phyloP scores from a whole-genome alignment of 2,113 vertebrate species.

The zebrafish (Danio rerio) region DNA sequence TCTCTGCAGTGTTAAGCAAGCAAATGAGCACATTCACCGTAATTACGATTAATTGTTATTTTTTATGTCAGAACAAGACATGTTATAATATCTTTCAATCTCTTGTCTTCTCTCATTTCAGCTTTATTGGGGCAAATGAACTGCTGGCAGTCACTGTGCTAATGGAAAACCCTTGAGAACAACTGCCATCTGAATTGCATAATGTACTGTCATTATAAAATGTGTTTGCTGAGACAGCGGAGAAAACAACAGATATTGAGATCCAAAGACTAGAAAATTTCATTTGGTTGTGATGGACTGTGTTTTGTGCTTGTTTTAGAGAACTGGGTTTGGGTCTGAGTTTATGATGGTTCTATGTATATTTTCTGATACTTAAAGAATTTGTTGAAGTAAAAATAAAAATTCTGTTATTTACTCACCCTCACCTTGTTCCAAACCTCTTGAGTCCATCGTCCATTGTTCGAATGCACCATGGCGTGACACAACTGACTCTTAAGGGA shows the following conservation, averaged over 20 bases:
- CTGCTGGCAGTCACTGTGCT: constrained; percentile 38
- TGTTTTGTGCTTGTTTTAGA: background rate
- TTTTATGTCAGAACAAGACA: constrained; percentile 53
- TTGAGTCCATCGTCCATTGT: too few species aligned
- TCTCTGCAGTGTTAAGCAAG: constrained; percentile 56
- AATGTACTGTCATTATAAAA: constrained; percentile 53
- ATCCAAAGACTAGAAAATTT: background rate
- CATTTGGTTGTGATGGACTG: background rate
- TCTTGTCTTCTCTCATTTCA: constrained; percentile 19
- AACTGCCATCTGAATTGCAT: constrained; percentile 36
- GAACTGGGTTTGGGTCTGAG: too few species aligned
- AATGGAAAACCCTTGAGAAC: constrained; percentile 47
- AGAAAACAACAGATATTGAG: constrained; percentile 12
- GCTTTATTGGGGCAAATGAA: constrained; percentile 54
- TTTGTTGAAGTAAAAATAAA: too few species aligned
- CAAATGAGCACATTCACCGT: constrained; percentile 59
- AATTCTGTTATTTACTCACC: too few species aligned
- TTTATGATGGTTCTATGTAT: too few species aligned
- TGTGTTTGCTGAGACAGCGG: constrained; percentile 7
- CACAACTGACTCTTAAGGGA: too few species aligned
- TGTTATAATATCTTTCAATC: constrained; percentile 56
- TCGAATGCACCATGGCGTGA: too few species aligned
- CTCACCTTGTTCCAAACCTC: too few species aligned
- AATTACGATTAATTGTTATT: constrained; percentile 56
- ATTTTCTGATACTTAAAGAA: too few species aligned